A percentile compares a stretch with the other conserved stretches of the same genome.
phyloP scores from a whole-genome alignment of 2,797 vertebrate genomes.

The Tachyglossus aculeatus region DNA sequence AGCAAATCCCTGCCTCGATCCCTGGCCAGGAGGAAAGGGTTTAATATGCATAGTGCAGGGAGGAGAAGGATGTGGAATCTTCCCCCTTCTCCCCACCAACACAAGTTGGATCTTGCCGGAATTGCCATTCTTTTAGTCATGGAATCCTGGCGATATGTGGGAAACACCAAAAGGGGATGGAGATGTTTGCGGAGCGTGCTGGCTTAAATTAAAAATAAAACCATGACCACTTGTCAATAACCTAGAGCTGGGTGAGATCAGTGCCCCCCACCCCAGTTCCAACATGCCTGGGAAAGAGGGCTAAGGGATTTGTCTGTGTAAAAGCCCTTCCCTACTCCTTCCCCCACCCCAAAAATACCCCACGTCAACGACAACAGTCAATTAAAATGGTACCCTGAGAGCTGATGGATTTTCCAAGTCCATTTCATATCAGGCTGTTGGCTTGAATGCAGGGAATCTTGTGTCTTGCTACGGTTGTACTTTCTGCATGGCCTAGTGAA shows the following conservation, averaged over 20 bases:
- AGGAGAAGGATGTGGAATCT: constrained; percentile 51
- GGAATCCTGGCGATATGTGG: constrained; percentile 59
- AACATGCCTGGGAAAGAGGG: constrained; percentile 48
- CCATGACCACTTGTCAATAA: constrained; percentile 40
- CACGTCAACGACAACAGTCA: too few relatives aligned
- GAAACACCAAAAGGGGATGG: constrained; percentile 56
- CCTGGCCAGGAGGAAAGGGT: constrained; percentile 15
- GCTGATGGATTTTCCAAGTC: too few relatives aligned
- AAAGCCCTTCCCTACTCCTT: too few relatives aligned
- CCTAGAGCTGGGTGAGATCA: constrained; percentile 61
- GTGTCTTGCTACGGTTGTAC: neutral
- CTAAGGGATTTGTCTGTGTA: neutral
- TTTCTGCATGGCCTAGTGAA: too few relatives aligned
- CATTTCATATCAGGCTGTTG: too few relatives aligned
- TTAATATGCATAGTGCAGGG: constrained; percentile 56
- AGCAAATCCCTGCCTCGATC: constrained; percentile 22
- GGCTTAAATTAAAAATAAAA: constrained; percentile 28
- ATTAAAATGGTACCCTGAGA: too few relatives aligned
- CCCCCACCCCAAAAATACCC: too few relatives aligned
- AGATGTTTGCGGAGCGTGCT: constrained; percentile 59
- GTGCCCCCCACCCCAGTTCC: constrained; percentile 67
- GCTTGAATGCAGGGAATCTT: neutral
- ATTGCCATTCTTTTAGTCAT: constrained; percentile 77
- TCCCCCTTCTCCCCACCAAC: neutral
- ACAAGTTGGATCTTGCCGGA: constrained; percentile 69